Evolutionary conservation across 2,113 vertebrate genomes (phyloP).

Genomic region (Paramisgurnus dabryanus): DNA sequence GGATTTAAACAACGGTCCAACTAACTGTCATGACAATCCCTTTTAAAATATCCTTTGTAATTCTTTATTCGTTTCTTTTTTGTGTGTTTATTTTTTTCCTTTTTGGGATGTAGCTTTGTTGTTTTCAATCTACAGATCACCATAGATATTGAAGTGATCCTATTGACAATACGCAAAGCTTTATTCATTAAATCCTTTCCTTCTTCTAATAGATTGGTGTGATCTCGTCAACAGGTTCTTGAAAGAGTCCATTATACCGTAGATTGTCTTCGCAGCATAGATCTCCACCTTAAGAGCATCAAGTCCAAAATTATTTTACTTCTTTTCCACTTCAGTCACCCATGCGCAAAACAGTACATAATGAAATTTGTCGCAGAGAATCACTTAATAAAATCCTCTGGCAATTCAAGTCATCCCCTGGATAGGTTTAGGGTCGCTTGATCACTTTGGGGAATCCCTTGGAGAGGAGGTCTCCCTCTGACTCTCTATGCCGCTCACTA

Average conservation of each 20-base stretch:
- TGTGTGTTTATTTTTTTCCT: not conserved
- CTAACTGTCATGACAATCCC: conserved; percentile 60
- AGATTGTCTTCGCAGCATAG: conserved; percentile 58
- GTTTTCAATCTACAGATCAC: conserved; percentile 45
- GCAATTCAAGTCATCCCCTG: conserved; percentile 66
- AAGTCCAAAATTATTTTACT: conserved; percentile 45
- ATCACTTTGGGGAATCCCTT: conserved; percentile 91
- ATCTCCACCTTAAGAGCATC: conserved; percentile 50
- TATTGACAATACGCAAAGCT: conserved; percentile 39
- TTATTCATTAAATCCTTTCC: conserved; percentile 10
- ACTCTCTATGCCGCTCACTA: conserved; percentile 95
- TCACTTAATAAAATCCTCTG: conserved; percentile 72
- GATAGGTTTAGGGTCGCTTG: conserved; percentile 51
- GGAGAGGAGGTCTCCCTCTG: conserved; percentile 85
- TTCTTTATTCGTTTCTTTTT: not conserved
- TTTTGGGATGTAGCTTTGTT: conserved; percentile 66
- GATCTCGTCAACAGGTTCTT: conserved; percentile 43
- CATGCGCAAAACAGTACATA: conserved; percentile 55
- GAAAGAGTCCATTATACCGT: conserved; percentile 34
- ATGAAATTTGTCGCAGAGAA: conserved; percentile 84
- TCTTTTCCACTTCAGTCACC: conserved; percentile 47
- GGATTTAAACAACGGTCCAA: conserved; percentile 67
- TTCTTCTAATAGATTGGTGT: conserved; percentile 25
- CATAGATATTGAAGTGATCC: conserved; percentile 27
- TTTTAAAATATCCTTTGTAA: conserved; percentile 64